Evolutionary conservation across 2,797 vertebrate genomes (phyloP).

Genomic region (Microctenopoma stevenorrisi): DNA sequence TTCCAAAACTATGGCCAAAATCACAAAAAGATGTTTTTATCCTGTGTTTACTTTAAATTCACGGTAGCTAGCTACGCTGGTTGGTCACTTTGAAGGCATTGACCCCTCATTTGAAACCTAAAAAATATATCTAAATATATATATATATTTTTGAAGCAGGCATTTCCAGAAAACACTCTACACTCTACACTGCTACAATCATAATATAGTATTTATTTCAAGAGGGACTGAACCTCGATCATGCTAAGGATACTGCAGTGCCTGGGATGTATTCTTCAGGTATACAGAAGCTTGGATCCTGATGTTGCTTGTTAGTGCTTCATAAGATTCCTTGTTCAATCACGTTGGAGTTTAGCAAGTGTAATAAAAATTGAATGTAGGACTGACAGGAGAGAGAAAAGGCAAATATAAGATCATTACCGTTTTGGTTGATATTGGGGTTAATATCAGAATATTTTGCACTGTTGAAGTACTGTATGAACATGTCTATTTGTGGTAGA

Average conservation of each 20-base stretch:
- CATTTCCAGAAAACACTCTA: constrained; percentile 3
- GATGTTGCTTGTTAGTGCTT: constrained; percentile 28
- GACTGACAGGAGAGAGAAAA: constrained; percentile 34
- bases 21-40: constrained; percentile 1
- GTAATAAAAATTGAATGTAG: constrained; percentile 74
- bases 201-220: constrained; percentile 41
- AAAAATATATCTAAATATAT: too few species aligned
- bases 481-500: constrained; percentile 45
- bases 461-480: constrained; percentile 79
- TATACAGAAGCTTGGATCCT: constrained; percentile 28
- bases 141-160: too few species aligned
- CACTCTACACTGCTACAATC: not conserved
- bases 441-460: constrained; percentile 64
- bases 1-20: constrained; percentile 52
- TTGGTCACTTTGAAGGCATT: constrained; percentile 61
- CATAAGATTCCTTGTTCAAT: constrained; percentile 32
- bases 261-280: constrained; percentile 38
- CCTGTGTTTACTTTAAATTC: constrained; percentile 20
- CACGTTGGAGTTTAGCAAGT: constrained; percentile 43
- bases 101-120: constrained; percentile 3
- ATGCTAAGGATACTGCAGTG: constrained; percentile 40
- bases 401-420: constrained; percentile 19
- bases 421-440: constrained; percentile 14
- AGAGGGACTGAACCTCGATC: constrained; percentile 31
- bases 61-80: constrained; percentile 5